phyloP scores from a whole-genome alignment of 2,797 vertebrate species.

The Cossypha polioptera region DNA sequence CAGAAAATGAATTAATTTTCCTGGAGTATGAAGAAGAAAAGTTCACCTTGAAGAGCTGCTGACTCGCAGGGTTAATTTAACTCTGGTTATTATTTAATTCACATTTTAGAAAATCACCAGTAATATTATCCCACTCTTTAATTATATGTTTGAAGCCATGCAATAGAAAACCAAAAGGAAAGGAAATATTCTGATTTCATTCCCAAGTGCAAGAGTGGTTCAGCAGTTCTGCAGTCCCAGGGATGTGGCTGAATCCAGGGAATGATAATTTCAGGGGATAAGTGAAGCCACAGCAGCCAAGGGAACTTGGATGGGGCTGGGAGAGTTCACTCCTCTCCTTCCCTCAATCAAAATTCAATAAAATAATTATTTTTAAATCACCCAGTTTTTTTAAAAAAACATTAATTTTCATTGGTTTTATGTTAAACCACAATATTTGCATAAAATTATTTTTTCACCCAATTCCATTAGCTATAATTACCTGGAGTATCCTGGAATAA shows the following conservation, averaged over 20 bases:
- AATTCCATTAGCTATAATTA: neutral
- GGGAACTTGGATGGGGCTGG: neutral
- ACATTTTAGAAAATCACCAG: neutral
- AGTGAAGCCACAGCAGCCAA: neutral
- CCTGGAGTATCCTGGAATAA: neutral
- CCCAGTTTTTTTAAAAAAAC: rapidly evolving
- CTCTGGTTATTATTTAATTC: neutral
- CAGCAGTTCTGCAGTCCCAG: neutral
- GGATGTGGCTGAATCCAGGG: neutral
- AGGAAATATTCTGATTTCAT: neutral
- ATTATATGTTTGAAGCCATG: neutral
- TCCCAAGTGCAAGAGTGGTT: neutral
- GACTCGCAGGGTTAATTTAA: neutral
- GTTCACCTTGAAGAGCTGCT: neutral
- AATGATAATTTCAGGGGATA: neutral
- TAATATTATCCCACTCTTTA: neutral
- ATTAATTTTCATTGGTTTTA: neutral
- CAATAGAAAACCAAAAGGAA: neutral
- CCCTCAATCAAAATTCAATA: neutral
- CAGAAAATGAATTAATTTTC: neutral
- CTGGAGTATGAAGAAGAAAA: neutral
- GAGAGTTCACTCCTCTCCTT: neutral
- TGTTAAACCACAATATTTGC: neutral
- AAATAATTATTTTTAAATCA: neutral
- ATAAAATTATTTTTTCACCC: neutral